These are phyloP conservation scores for Gibbula magus DNA, from an alignment of 2,888 invertebrate species.

Conservation along the genomic window DNA sequence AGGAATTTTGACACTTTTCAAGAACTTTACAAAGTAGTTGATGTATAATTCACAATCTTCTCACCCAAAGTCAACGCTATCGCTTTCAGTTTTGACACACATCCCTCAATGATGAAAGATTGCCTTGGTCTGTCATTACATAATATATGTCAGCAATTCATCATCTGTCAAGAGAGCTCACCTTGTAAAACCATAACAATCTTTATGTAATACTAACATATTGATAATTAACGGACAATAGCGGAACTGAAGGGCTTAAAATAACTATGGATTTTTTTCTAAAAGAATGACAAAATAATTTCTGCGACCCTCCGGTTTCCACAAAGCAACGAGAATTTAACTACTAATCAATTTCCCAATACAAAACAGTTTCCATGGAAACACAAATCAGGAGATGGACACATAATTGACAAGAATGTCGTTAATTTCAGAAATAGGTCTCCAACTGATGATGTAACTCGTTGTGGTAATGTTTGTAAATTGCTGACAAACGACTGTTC, in stretches of 20 bases:
- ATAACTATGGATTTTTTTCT: background rate
- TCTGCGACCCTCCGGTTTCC: background rate
- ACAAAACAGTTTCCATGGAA: constrained; percentile 11
- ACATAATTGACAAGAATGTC: background rate
- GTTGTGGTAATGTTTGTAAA: no score
- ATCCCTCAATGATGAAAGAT: no score
- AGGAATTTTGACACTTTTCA: background rate
- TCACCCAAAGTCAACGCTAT: no score
- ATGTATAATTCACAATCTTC: background rate
- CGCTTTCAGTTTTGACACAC: no score
- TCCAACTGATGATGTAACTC: background rate
- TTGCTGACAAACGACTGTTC: no score
- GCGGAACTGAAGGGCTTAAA: no score
- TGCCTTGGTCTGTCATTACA: no score
- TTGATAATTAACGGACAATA: no score
- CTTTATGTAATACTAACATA: no score
- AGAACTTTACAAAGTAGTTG: constrained; percentile 2
- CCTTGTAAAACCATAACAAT: no score
- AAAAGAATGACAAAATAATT: background rate
- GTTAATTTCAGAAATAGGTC: background rate
- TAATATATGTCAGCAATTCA: no score
- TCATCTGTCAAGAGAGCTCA: no score
- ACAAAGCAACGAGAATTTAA: background rate
- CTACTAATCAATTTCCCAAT: constrained; percentile 5
- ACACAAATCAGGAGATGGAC: background rate